phyloP scores from a whole-genome alignment of 2,113 vertebrate genomes.

The Tor tambroides region DNA sequence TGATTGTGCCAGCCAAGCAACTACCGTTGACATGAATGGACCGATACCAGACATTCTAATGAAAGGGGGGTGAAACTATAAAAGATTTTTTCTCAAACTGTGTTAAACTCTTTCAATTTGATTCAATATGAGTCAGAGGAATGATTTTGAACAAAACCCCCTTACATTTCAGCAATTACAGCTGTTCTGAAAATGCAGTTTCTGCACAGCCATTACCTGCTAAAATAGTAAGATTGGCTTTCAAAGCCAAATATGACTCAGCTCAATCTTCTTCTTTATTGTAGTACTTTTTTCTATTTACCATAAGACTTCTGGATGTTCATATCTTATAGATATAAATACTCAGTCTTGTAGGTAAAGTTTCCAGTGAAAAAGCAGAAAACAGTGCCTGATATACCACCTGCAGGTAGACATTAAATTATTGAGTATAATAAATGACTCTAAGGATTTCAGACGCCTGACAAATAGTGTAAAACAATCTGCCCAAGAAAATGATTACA shows the following conservation, averaged over 20 bases:
- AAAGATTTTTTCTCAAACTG: neutral
- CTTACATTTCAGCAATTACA: neutral
- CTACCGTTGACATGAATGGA: neutral
- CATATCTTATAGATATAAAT: neutral
- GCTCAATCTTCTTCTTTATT: neutral
- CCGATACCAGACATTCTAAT: neutral
- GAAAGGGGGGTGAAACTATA: neutral
- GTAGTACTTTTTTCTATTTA: neutral
- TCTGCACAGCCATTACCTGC: neutral
- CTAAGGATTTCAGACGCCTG: neutral
- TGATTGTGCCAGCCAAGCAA: neutral
- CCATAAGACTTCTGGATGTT: neutral
- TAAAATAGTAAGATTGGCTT: neutral
- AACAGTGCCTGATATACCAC: neutral
- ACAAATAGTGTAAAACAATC: slow-evolving; percentile 14
- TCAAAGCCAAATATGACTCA: neutral
- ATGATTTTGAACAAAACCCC: neutral
- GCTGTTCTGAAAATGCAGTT: neutral
- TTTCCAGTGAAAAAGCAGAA: neutral
- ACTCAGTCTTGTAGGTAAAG: neutral
- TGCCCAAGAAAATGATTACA: neutral
- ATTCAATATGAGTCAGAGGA: neutral
- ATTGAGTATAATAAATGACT: neutral
- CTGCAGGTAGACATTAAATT: neutral
- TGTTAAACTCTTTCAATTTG: neutral